phyloP scores from a whole-genome alignment of 2,113 vertebrate species.

The Pomatorhinus ruficollis region DNA sequence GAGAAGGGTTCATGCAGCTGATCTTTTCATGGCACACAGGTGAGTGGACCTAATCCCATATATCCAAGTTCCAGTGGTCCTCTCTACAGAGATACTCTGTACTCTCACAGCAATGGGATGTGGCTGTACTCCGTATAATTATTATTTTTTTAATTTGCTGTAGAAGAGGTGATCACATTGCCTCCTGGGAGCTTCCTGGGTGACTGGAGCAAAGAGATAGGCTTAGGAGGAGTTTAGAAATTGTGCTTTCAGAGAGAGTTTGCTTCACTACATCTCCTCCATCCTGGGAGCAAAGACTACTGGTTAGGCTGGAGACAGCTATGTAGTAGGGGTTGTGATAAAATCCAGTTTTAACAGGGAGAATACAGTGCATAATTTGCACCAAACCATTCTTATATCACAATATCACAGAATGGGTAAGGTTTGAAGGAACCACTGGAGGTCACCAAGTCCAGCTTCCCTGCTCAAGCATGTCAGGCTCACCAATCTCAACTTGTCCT shows the following conservation, averaged over 20 bases:
- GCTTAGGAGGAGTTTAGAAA: not conserved
- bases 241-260: not conserved
- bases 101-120: not conserved
- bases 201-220: not conserved
- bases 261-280: not conserved
- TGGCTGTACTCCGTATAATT: not conserved
- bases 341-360: not conserved
- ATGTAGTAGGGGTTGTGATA: not conserved
- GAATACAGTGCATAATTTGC: not conserved
- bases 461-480: not conserved
- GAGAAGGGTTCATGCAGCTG: not conserved
- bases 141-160: not conserved
- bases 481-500: not conserved
- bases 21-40: not conserved
- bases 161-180: not conserved
- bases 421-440: not conserved
- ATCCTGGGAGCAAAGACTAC: not conserved
- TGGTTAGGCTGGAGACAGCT: not conserved
- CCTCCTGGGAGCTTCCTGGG: not conserved
- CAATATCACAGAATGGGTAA: not conserved
- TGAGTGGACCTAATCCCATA: not conserved
- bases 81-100: not conserved
- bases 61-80: not conserved
- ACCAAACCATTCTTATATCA: not conserved
- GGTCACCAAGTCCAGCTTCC: not conserved